Evolutionary conservation across 2,113 vertebrate genomes (phyloP), one percentile per base, ranked within the genome.

Genomic region (Ranitomeya imitator): DNA sequence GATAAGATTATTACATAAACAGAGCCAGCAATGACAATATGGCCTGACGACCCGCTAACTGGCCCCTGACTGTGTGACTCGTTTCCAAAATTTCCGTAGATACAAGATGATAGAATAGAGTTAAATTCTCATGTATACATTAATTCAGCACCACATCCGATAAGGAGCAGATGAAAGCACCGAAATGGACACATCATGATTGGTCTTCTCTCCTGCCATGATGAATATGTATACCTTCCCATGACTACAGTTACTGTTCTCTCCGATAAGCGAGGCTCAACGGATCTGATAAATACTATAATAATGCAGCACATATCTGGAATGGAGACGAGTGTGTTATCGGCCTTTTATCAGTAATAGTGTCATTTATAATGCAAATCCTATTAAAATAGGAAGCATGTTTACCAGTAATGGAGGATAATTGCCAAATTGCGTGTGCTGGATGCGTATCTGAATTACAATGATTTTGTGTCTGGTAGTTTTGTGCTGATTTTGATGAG

Each of bases 291-390:
- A 83, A 67, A 52, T 13, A 52, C 60, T 67, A 23, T 13, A 45
- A 67, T 83, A 52, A 52, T 21, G 59, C 11, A 18, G 6, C 65
- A 83, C 63, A 71, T 69, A 65, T 26, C 51, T 31, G 45, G 15
- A 67, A 69, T 67, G 31, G 13, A 54, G 67, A n/a, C 54, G 51
- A 54, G 13, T 23, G n/a, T n/a, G 71, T 84, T 71, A 54, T 26
- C 16, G 13, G 51, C 51, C 63, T 26, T 31, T 52, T 69, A 52
- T 83, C 81, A 55, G n/a, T 69, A 55, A 69, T 51, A 71, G 45
- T 26, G 21, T 52, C n/a, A 9, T 71, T 84, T 84, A 55, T 84
- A 51, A 84, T 84, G 82, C 13, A 84, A 84, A 84, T 71, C 14
- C n/a, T n/a, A 55, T 55, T 71, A 54, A 65, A 84, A 84, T 71